phyloP scores from a whole-genome alignment of 2,797 vertebrate genomes.

The Darevskia mixta region DNA sequence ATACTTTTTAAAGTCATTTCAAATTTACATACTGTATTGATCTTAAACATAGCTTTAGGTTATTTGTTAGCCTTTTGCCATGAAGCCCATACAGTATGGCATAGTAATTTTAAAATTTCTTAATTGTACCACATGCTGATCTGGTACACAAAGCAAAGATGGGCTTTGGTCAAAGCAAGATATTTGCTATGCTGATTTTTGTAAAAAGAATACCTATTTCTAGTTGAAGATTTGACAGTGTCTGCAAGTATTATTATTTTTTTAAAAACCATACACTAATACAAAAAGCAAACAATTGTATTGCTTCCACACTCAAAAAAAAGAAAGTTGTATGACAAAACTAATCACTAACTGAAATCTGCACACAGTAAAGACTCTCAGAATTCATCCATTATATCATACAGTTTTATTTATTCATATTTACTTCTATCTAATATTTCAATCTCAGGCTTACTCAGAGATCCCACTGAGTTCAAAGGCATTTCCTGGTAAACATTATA shows the following conservation, averaged over 20 bases:
- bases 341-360: neutral
- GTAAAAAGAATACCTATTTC: neutral
- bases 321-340: neutral
- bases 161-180: neutral
- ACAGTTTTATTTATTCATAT: neutral
- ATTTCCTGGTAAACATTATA: neutral
- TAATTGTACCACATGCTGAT: neutral
- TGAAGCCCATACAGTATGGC: neutral
- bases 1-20: slow-evolving; percentile 1
- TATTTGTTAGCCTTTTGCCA: neutral
- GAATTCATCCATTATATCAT: neutral
- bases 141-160: neutral
- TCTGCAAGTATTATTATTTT: neutral
- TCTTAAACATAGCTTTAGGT: neutral
- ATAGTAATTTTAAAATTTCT: neutral
- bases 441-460: neutral
- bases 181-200: neutral
- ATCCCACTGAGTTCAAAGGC: neutral
- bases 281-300: neutral
- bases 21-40: neutral
- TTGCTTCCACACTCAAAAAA: neutral
- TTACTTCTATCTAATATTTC: neutral
- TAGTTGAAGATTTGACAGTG: neutral
- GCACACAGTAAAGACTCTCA: neutral
- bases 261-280: neutral